phyloP scores from a whole-genome alignment of 2,888 invertebrate species.

The Chouioia cunea region DNA sequence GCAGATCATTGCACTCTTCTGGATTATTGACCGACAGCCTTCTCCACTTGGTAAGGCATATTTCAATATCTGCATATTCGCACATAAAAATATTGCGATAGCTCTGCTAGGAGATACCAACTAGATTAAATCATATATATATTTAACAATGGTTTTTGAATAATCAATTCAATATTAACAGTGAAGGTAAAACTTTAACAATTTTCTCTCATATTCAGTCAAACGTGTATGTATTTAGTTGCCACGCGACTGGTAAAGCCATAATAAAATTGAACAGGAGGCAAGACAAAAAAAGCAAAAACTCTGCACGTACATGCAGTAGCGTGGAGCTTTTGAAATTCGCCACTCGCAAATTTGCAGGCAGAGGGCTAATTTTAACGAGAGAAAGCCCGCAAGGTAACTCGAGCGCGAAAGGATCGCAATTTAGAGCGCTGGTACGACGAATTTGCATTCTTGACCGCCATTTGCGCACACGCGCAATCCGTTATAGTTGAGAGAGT shows the following conservation, averaged over 20 bases:
- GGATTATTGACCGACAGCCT: too few relatives aligned
- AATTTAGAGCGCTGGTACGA: slow-evolving; percentile 27
- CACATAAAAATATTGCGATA: too few relatives aligned
- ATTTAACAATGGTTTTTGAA: too few relatives aligned
- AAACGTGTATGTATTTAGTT: background rate
- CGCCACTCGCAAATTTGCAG: slow-evolving; percentile 17
- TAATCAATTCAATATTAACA: background rate
- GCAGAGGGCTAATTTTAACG: slow-evolving; percentile 21
- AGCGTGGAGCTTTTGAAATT: slow-evolving; percentile 28
- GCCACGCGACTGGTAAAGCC: background rate
- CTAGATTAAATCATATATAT: too few relatives aligned
- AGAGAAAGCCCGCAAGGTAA: background rate
- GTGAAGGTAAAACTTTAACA: background rate
- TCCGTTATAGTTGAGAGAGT: too few relatives aligned
- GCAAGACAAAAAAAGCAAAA: slow-evolving; percentile 1
- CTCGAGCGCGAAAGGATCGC: slow-evolving; percentile 32
- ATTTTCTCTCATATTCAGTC: background rate
- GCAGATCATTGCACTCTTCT: too few relatives aligned
- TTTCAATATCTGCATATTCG: too few relatives aligned
- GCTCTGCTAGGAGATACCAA: too few relatives aligned
- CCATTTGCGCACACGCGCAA: slow-evolving; percentile 44
- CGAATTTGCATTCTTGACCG: slow-evolving; percentile 62
- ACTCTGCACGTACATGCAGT: slow-evolving; percentile 3
- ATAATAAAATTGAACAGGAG: slow-evolving; percentile 36
- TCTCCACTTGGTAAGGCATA: too few relatives aligned